Base-by-base conservation (phyloP, 2,113 vertebrate genomes). In the Gymnarchus niloticus region DNA sequence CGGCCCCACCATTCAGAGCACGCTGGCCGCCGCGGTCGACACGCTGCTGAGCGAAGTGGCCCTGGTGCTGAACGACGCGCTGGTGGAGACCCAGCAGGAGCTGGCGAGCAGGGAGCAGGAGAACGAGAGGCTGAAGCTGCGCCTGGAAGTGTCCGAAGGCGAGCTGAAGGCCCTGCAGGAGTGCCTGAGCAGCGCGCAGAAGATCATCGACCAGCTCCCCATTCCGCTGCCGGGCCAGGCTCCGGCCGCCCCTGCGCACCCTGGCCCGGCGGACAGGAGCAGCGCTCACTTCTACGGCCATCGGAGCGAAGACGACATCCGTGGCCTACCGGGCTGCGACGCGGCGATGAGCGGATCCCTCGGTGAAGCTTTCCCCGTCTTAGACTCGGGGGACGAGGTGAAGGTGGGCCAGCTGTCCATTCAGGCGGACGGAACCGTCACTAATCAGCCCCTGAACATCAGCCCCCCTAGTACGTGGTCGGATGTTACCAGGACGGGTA, bases 351-450 rank as follows among this genome's bases (percentile, higher is more conserved):
- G 92, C 3, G 93, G 92, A 17, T 89, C 94, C 0, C 92, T 95
- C 59, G 92, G 92, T 0, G 94, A 94, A 1, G 91, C 93, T 83
- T 91, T 95, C 83, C 94, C 94, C 1, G 94, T 93, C 6, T 95
- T 94, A 59, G 93, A 94, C 81, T 91, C 93, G 0, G 90, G 93
- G 54, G 93, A 94, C 1, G 95, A 95, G 5, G 94, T 94, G 88
- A 95, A 95, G 85, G 93, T 94, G 89, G 95, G 94, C 73, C 95
- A 94, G 89, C 93, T 95, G 33, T 95, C 95, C 4, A 95, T 95
- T 88, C 95, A 95, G 41, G 92, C 94, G 0, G 95, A 95, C 52
- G 95, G 94, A 0, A 95, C 95, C 1, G 94, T 95, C 83, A 95
- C 94, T 0, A 94, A 93, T 87, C 93, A 95, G 6, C 52, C 90